Conservation (phyloP, 2,797 vertebrate genomes). For the Sus cebifrons region DNA sequence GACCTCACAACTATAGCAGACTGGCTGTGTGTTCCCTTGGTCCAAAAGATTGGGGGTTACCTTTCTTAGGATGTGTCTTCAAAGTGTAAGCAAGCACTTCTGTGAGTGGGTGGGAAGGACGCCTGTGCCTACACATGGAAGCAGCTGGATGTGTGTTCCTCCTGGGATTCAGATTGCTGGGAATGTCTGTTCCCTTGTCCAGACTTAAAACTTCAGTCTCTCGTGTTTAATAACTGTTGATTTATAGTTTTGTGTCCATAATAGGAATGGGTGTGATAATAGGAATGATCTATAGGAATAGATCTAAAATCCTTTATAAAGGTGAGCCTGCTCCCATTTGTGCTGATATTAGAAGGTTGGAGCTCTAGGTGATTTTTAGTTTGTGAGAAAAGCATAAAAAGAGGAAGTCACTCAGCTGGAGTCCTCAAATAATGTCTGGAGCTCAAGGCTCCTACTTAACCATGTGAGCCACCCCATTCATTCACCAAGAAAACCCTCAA, state of each 20-base stretch:
- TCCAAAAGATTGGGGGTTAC: not conserved
- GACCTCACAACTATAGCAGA: not conserved
- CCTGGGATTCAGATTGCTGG: not conserved
- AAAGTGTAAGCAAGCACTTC: not conserved
- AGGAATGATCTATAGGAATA: too few relatives aligned
- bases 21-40: not conserved
- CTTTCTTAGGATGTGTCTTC: not conserved
- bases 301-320: slow-evolving; percentile 14
- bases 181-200: not conserved
- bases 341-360: slow-evolving; percentile 24
- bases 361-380: not conserved
- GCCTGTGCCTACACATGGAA: not conserved
- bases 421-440: not conserved
- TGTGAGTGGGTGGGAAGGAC: too few relatives aligned
- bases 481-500: slow-evolving; percentile 86
- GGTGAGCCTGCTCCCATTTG: not conserved
- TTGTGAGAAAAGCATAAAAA: slow-evolving; percentile 1
- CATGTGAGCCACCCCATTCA: not conserved
- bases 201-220: not conserved
- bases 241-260: not conserved
- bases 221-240: not conserved
- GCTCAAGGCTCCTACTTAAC: not conserved
- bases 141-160: not conserved
- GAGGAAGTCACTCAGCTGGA: not conserved
- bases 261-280: too few relatives aligned